Evolutionary conservation across 2,797 vertebrate species (phyloP).

Genomic region (Dermochelys coriacea): DNA sequence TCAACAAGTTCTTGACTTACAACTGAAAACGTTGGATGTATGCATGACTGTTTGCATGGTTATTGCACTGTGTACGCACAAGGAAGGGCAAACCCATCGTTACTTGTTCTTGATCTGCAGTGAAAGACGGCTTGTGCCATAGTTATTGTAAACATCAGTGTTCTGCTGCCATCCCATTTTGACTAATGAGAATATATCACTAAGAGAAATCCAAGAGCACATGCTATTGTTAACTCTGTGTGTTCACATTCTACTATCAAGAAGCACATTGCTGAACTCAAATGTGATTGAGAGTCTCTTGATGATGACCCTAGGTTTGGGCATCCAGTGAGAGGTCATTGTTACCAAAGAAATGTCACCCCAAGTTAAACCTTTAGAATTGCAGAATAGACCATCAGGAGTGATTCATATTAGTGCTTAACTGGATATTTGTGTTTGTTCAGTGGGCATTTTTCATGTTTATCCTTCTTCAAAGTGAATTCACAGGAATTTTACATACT

Average conservation of each 20-base stretch:
- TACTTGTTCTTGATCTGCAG: neutral
- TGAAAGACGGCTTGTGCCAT: slow-evolving; percentile 38
- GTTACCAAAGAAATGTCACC: slow-evolving; percentile 40
- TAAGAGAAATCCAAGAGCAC: slow-evolving; percentile 11
- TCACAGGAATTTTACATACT: neutral
- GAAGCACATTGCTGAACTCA: slow-evolving; percentile 50
- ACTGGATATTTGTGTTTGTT: slow-evolving; percentile 26
- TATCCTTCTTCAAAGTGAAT: slow-evolving; percentile 10
- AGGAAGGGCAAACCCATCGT: neutral
- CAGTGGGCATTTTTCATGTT: neutral
- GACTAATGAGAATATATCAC: slow-evolving; percentile 33
- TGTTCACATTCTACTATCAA: slow-evolving; percentile 28
- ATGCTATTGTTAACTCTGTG: slow-evolving; percentile 12
- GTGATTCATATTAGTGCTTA: slow-evolving; percentile 9
- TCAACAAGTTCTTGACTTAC: neutral
- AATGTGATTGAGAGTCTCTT: slow-evolving; percentile 28
- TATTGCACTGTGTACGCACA: rapidly evolving
- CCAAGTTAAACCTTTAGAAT: slow-evolving; percentile 38
- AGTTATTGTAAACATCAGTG: slow-evolving; percentile 13
- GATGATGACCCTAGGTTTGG: slow-evolving; percentile 45
- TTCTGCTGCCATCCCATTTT: slow-evolving; percentile 22
- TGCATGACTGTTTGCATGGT: neutral
- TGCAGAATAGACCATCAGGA: neutral
- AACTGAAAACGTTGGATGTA: neutral
- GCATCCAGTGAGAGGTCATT: slow-evolving; percentile 49